Percentiles rank a stretch among this genome's conserved stretches.
Conservation (phyloP, 1,140 invertebrate genomes). For the Lordiphosa stackelbergi region DNA sequence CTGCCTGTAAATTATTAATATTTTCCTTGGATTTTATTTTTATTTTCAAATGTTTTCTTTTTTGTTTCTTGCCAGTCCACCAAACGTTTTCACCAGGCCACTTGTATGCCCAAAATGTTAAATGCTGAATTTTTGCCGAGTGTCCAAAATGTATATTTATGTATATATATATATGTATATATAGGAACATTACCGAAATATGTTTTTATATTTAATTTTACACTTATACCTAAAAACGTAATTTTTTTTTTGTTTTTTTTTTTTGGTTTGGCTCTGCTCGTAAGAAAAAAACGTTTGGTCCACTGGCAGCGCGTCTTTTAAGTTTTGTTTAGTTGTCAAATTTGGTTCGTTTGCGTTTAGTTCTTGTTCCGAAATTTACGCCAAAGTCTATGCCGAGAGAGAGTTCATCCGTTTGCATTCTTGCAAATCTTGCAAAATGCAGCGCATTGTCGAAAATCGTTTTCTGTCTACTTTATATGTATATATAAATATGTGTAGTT, state of each 20-base stretch:
- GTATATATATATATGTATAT: conserved; percentile 57
- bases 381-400: conserved; percentile 72
- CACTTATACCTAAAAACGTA: conserved; percentile 69
- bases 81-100: conserved; percentile 6
- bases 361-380: conserved; percentile 61
- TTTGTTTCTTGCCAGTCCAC: conserved; percentile 20
- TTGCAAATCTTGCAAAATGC: conserved; percentile 38
- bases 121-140: conserved; percentile 56
- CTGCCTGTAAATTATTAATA: conserved; percentile 75
- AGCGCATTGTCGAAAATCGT: conserved; percentile 43
- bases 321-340: conserved; percentile 21
- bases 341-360: conserved; percentile 33
- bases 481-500: conserved; percentile 9
- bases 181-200: conserved; percentile 77
- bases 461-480: not conserved
- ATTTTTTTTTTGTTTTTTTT: conserved; percentile 36
- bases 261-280: conserved; percentile 22
- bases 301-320: conserved; percentile 53
- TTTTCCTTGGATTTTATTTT: conserved; percentile 20
- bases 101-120: conserved; percentile 41
- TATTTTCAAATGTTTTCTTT: not conserved
- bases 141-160: conserved; percentile 46
- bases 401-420: conserved; percentile 35
- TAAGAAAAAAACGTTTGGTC: conserved; percentile 14
- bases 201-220: conserved; percentile 68